Conservation (phyloP, 1,140 invertebrate species). For the Lethrus apterus region DNA sequence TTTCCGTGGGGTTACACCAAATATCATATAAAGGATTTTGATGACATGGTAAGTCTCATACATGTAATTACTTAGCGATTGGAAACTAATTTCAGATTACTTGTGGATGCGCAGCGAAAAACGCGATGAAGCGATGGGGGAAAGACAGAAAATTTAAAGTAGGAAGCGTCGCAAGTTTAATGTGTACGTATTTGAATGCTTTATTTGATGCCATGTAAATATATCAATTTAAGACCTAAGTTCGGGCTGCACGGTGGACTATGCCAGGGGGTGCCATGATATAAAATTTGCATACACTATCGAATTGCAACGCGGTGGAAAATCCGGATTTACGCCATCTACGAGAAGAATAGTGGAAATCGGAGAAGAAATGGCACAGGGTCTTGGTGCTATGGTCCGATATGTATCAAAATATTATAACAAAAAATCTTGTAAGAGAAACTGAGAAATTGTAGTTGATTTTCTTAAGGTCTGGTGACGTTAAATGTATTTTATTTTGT, state of each 20-base stretch:
- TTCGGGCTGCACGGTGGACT: constrained; percentile 20
- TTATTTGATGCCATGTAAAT: neutral
- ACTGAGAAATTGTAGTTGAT: no score
- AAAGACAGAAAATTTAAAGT: constrained; percentile 15
- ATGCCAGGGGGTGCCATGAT: constrained; percentile 17
- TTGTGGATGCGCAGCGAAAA: constrained; percentile 4
- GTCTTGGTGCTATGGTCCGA: constrained; percentile 16
- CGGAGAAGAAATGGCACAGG: constrained; percentile 15
- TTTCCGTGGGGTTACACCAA: constrained; percentile 53
- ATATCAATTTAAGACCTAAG: constrained; percentile 12
- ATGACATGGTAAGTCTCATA: constrained; percentile 15
- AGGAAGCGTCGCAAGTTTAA: constrained; percentile 10
- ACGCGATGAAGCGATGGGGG: constrained; percentile 13
- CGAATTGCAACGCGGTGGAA: constrained; percentile 17
- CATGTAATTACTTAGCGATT: neutral
- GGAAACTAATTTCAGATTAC: constrained; percentile 1
- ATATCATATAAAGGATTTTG: constrained; percentile 9
- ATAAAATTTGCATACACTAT: constrained; percentile 22
- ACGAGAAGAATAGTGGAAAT: constrained; percentile 13
- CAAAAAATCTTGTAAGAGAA: neutral
- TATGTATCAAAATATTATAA: constrained; percentile 15
- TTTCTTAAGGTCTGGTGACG: no score
- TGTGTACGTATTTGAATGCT: constrained; percentile 14
- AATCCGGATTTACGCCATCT: constrained; percentile 14
- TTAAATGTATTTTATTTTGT: no score